Evolutionary conservation across 2,113 vertebrate species (phyloP), one percentile per base, ranked within the genome.

Genomic region (Acanthochromis polyacanthus): DNA sequence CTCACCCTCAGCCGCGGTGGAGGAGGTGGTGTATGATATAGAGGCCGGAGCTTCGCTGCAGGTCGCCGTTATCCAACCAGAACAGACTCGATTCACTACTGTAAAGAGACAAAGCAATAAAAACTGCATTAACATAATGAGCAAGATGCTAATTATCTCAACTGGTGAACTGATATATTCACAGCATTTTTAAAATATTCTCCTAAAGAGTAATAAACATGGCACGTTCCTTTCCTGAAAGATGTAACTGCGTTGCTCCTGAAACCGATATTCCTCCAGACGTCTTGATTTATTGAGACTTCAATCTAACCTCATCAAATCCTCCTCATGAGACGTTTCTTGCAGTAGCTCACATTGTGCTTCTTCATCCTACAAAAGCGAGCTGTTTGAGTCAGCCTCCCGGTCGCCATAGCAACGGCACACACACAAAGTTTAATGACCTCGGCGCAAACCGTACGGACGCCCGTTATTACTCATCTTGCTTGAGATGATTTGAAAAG

Each of bases 381-480:
- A 43, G 64, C 38, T 10, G 68, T 63, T 59, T 55, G 48, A 76
- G 30, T 56, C 51, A 66, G 36, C 30, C 55, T 36, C 48, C 30
- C 20, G 19, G 84, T 88, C 25, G 8, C 71, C 48, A 1, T 82
- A 48, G 81, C 78, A 90, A 88, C 84, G 58, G 45, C 61, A 75
- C 51, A 78, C 59, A 64, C 63, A 23, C 53, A 32, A 48, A 56
- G 22, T 56, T 28, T 62, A 74, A 83, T 71, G 55, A 82, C 63
- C 81, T 71, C 23, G 0, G 23, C 32, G 59, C 45, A 81, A 63
- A 48, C 51, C 0, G 1, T 10, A n/a, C 12, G 1, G 38, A 43
- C 19, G 67, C 67, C 70, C 25, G 45, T 63, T 59, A 36, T 66
- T 53, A 30, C 50, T 79, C 36, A 20, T 59, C 58, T 38, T 10